Evolutionary conservation across 2,888 invertebrate species (phyloP).

Genomic region (Mermis nigrescens): DNA sequence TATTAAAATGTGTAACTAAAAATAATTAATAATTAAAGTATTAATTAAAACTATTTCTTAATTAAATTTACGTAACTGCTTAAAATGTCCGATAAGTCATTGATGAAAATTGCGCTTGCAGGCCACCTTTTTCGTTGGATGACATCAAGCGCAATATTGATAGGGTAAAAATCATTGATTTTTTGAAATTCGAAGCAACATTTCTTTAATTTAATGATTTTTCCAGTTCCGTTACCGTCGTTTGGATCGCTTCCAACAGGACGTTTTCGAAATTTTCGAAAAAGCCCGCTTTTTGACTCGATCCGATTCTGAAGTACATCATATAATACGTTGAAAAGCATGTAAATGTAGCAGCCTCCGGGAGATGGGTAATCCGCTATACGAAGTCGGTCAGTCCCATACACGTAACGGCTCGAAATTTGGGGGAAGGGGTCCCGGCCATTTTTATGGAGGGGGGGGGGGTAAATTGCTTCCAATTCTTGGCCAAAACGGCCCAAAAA

Average conservation of each 20-base stretch:
- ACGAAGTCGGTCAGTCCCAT: too few species aligned
- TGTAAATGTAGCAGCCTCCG: neutral
- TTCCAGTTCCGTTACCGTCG: slow-evolving; percentile 59
- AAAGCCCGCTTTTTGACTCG: slow-evolving; percentile 62
- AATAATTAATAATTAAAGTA: too few species aligned
- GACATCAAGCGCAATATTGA: slow-evolving; percentile 78
- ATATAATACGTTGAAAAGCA: neutral
- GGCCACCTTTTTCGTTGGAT: slow-evolving; percentile 68
- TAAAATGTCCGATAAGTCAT: neutral
- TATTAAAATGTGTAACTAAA: too few species aligned
- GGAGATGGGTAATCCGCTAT: neutral
- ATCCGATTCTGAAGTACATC: slow-evolving; percentile 52
- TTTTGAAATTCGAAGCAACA: neutral
- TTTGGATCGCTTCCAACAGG: slow-evolving; percentile 83
- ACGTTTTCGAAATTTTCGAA: slow-evolving; percentile 79
- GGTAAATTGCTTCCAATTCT: too few species aligned
- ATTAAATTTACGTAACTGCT: neutral
- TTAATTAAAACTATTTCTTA: too few species aligned
- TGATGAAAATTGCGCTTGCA: slow-evolving; percentile 17
- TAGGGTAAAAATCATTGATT: slow-evolving; percentile 26
- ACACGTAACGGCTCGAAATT: too few species aligned
- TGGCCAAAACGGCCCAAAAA: too few species aligned
- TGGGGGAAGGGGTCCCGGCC: too few species aligned
- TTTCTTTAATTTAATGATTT: neutral
- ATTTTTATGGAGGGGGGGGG: too few species aligned